Evolutionary conservation across 2,113 vertebrate genomes (phyloP), one percentile per base, ranked within the genome.

Genomic region (Vidua chalybeata): DNA sequence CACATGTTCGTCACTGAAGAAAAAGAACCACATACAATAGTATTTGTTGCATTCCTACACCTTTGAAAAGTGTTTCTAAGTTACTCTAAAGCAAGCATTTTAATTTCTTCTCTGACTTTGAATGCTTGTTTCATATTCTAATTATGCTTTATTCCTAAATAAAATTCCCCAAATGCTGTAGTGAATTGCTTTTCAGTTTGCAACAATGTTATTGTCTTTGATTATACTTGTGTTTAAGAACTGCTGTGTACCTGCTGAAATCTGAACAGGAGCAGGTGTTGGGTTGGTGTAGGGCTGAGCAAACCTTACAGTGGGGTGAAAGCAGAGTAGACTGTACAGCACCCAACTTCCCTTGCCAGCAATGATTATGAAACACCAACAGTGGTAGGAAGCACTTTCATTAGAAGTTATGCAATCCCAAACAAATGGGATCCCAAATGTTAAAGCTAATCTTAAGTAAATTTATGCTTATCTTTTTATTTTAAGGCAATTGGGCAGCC

Each of bases 81-180:
- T 86, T 89, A 56, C 71, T 95, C 59, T 41, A 37, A 91, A 81
- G 73, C n/a, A 71, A 94, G 59, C 94, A 92, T 51, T 86, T 92
- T 69, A 82, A 74, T 94, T 89, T 90, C 45, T 90, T 80, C 41
- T 81, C n/a, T 74, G 69, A 84, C 49, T 87, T 75, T 20, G 61
- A 91, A 64, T 96, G 71, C 69, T 90, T 75, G 31, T 91, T 96
- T 94, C 78, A 30, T 81, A 81, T 78, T 77, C 74, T 72, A 58
- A 21, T 76, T 77, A 58, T 30, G 28, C 48, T 87, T 90, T 62
- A 64, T 76, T 97, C 76, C 80, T 81, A 79, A 95, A 97, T 96
- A 95, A 97, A 96, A 89, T 54, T 73, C 61, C 80, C 77, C 63
- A 58, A 52, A 78, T 77, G 48, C 79, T 80, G 41, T 80, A 56